A percentile compares a stretch with the other conserved stretches of the same genome.
Conservation (phyloP, 37 sponge, comb jelly and placozoan species). For the Ianthella basta region DNA sequence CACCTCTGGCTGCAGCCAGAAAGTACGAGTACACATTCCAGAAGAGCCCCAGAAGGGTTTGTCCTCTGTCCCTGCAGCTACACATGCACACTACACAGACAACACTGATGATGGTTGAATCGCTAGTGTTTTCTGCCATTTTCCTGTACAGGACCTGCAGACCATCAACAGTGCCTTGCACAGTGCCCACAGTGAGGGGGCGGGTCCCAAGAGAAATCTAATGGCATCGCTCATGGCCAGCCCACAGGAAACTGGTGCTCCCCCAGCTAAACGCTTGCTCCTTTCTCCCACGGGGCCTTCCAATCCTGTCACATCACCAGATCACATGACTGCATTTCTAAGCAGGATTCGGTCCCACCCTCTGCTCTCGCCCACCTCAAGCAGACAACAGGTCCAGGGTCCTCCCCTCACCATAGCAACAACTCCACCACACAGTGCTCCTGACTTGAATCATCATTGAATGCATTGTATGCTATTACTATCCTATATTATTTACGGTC, state of each 20-base stretch:
- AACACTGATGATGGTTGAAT: neutral
- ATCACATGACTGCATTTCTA: neutral
- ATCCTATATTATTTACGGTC: neutral
- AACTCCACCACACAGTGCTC: too few species aligned
- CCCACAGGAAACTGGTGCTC: neutral
- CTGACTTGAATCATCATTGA: too few species aligned
- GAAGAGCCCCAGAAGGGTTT: slow-evolving; percentile 20
- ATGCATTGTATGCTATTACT: neutral
- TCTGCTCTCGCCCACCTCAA: neutral
- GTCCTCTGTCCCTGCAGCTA: too few species aligned
- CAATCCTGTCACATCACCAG: neutral
- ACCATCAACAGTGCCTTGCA: neutral
- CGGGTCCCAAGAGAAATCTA: neutral
- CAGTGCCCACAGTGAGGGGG: neutral
- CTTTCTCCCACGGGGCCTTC: neutral
- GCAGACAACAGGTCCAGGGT: neutral
- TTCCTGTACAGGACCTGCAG: neutral
- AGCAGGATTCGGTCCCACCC: neutral
- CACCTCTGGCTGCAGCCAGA: slow-evolving; percentile 22
- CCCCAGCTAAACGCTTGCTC: neutral
- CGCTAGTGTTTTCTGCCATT: neutral
- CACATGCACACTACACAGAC: too few species aligned
- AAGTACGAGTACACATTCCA: slow-evolving; percentile 18
- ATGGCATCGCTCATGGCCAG: neutral
- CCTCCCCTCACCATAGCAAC: neutral